Base-by-base conservation (phyloP, 1,140 invertebrate species). In the Cheumatopsyche charites region DNA sequence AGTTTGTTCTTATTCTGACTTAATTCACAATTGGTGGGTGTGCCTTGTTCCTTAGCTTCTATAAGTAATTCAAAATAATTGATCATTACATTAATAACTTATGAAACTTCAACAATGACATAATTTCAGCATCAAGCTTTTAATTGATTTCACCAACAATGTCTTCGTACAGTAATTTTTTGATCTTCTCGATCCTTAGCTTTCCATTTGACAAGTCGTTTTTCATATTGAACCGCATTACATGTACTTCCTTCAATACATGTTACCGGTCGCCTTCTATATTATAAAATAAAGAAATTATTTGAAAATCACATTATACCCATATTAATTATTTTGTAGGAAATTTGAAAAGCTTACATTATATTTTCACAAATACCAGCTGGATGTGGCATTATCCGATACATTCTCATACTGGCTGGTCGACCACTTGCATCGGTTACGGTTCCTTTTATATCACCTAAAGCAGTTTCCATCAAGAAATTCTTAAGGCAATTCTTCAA, bases 401-500 rank as follows among this genome's bases (percentile, higher is more conserved):
- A 78, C 72, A 80, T 71, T 55, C 77, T 79, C 71, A 83, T 78
- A 73, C 82, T 84, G 0, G 75, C 21, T 0, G 83, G 83, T 23
- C 82, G 67, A 17, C 74, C 74, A 17, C 47, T 41, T n/a, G 65
- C 21, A 36, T 76, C 75, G 7, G 74, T 12, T 4, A 25, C 67
- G 21, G 65, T 72, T 6, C 78, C 78, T 26, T 79, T 81, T 13
- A 78, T 42, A 12, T 73, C 80, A 42, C 78, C 80, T 0, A 85
- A 74, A 0, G 83, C 83, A 36, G 83, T 68, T 23, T 85, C 82
- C 6, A 83, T 83, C 3, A 85, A 75, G 67, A 82, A 83, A 47
- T 79, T 79, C 77, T 83, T 85, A 58, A 85, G 81, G 42, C 82
- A 83, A 61, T 80, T 77, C 49, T 85, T 85, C n/a, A 85, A 67